Evolutionary conservation across 1,140 invertebrate genomes (phyloP).

Genomic region (Palaemon carinicauda): DNA sequence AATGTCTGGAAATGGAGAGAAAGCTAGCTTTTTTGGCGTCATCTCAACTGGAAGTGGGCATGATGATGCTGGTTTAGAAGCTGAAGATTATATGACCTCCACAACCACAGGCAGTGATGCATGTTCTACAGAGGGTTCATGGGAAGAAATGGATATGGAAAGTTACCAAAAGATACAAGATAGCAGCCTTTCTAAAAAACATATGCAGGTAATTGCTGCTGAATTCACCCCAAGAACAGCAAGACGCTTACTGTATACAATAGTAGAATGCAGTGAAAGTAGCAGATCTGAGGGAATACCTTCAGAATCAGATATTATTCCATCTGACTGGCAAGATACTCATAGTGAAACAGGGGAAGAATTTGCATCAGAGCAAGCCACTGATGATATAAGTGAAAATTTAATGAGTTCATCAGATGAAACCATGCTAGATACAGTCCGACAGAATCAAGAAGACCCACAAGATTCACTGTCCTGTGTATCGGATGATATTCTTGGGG

Average conservation of each 20-base stretch:
- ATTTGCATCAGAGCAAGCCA: background rate
- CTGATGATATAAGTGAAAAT: constrained; percentile 7
- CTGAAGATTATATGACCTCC: background rate
- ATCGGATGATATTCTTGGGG: constrained; percentile 33
- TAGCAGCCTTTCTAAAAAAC: constrained; percentile 13
- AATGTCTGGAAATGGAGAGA: background rate
- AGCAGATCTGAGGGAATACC: constrained; percentile 51
- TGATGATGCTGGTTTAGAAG: background rate
- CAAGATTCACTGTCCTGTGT: constrained; percentile 40
- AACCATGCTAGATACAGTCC: constrained; percentile 32
- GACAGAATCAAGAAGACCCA: constrained; percentile 21
- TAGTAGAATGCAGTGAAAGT: constrained; percentile 59
- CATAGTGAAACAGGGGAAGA: constrained; percentile 32
- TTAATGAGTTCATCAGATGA: constrained; percentile 36
- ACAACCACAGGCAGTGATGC: constrained; percentile 34
- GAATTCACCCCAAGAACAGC: constrained; percentile 43
- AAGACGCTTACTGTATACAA: constrained; percentile 52
- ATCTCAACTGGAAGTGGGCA: background rate
- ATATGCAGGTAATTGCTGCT: constrained; percentile 19
- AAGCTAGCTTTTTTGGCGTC: background rate
- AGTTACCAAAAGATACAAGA: background rate
- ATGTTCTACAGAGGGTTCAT: constrained; percentile 46
- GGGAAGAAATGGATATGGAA: constrained; percentile 47
- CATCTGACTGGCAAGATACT: constrained; percentile 58
- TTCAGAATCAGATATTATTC: constrained; percentile 53